Evolutionary conservation across 2,113 vertebrate species (phyloP).

Genomic region (Aythya baeri): DNA sequence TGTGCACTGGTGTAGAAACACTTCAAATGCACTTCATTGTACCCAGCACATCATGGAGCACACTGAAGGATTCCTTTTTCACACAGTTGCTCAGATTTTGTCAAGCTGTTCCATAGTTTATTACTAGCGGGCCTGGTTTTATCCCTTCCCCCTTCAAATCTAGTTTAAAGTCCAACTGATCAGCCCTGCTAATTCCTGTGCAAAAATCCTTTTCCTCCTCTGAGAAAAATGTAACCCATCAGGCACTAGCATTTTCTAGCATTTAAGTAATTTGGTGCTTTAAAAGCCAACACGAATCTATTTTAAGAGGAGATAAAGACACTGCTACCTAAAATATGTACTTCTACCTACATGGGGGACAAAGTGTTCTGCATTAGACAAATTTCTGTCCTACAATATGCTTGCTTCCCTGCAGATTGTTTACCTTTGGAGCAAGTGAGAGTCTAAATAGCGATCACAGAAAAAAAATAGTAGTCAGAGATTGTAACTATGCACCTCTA

Average conservation of each 20-base stretch:
- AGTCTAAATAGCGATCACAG: not conserved
- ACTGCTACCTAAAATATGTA: not conserved
- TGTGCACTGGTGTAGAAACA: too few species aligned
- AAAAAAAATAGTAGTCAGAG: not conserved
- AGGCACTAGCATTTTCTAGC: not conserved
- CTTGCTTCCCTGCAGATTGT: not conserved
- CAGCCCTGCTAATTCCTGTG: too few species aligned
- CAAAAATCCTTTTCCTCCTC: too few species aligned
- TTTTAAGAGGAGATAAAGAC: not conserved
- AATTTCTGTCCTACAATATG: not conserved
- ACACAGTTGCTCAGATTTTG: too few species aligned
- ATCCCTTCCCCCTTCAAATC: too few species aligned
- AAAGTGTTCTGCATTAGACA: not conserved
- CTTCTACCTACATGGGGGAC: not conserved
- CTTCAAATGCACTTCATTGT: too few species aligned
- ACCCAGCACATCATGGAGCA: too few species aligned
- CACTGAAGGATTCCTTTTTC: too few species aligned
- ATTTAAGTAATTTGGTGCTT: not conserved
- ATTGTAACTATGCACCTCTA: fast-evolving
- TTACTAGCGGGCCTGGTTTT: too few species aligned
- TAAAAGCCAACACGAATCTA: not conserved
- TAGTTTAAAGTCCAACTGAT: too few species aligned
- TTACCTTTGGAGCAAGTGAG: not conserved
- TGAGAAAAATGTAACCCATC: too few species aligned
- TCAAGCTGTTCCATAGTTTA: too few species aligned